These are phyloP conservation scores for Hirtodrosophila trivittata DNA, from an alignment of 2,888 invertebrate species.

Conservation along the genomic window DNA sequence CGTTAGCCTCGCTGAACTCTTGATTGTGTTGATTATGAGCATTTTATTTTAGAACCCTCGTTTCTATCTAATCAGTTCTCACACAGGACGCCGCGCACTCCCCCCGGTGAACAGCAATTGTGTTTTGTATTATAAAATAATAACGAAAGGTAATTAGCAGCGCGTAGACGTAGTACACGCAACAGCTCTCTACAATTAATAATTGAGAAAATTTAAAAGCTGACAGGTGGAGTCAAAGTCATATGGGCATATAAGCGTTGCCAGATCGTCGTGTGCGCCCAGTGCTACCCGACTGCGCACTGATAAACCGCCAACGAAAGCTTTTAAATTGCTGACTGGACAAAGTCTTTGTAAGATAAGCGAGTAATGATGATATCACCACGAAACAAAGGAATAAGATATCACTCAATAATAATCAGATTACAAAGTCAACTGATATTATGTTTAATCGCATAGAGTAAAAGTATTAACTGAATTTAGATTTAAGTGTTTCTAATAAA, in stretches of 20 bases:
- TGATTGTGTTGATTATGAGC: slow-evolving; percentile 63
- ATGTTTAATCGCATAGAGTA: no score
- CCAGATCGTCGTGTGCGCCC: slow-evolving; percentile 6
- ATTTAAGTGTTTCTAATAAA: no score
- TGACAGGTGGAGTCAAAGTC: slow-evolving; percentile 43
- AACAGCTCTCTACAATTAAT: slow-evolving; percentile 47
- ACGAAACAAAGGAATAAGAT: no score
- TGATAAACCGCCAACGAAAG: slow-evolving; percentile 1
- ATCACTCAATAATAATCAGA: no score
- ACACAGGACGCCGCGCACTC: slow-evolving; percentile 18
- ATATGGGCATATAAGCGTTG: slow-evolving; percentile 31
- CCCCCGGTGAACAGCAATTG: neutral
- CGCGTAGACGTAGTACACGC: slow-evolving; percentile 32
- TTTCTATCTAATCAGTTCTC: slow-evolving; percentile 47
- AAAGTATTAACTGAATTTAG: no score
- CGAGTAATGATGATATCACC: no score
- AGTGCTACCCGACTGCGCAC: slow-evolving; percentile 12
- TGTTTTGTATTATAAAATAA: slow-evolving; percentile 5
- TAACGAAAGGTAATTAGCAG: slow-evolving; percentile 24
- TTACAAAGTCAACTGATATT: no score
- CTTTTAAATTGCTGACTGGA: slow-evolving; percentile 4
- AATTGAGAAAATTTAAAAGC: slow-evolving; percentile 37
- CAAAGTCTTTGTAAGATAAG: neutral
- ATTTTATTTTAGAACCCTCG: slow-evolving; percentile 32
- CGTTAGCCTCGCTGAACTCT: slow-evolving; percentile 46